Conservation (phyloP, 2,113 vertebrate species). For the Elgaria multicarinata region DNA sequence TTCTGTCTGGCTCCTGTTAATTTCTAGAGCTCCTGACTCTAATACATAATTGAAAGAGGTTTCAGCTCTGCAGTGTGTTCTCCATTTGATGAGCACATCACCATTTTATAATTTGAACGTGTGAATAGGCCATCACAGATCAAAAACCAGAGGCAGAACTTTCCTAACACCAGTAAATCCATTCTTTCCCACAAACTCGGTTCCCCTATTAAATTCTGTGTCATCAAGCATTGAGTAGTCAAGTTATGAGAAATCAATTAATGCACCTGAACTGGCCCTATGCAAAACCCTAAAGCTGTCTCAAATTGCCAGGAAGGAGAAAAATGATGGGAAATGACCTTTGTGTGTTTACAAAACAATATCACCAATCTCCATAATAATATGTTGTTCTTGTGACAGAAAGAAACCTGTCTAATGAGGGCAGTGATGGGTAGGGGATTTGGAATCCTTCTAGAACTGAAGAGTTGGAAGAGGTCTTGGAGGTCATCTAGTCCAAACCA, state of each 20-base stretch:
- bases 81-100: no score
- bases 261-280: not conserved
- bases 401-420: not conserved
- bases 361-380: not conserved
- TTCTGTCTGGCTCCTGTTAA: not conserved
- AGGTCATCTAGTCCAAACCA: no score
- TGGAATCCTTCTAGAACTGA: no score
- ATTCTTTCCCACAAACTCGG: not conserved
- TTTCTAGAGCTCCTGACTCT: no score
- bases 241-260: not conserved
- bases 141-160: not conserved
- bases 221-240: not conserved
- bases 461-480: no score
- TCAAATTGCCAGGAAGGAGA: not conserved
- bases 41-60: not conserved
- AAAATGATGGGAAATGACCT: not conserved
- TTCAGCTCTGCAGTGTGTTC: not conserved
- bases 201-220: not conserved
- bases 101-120: not conserved
- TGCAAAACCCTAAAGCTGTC: not conserved
- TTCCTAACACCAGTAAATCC: not conserved
- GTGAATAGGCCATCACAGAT: not conserved
- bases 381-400: not conserved
- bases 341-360: not conserved
- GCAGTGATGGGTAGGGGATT: not conserved